These are phyloP conservation scores for Pammene aurita DNA, from an alignment of 2,888 invertebrate species.

Conservation along the genomic window DNA sequence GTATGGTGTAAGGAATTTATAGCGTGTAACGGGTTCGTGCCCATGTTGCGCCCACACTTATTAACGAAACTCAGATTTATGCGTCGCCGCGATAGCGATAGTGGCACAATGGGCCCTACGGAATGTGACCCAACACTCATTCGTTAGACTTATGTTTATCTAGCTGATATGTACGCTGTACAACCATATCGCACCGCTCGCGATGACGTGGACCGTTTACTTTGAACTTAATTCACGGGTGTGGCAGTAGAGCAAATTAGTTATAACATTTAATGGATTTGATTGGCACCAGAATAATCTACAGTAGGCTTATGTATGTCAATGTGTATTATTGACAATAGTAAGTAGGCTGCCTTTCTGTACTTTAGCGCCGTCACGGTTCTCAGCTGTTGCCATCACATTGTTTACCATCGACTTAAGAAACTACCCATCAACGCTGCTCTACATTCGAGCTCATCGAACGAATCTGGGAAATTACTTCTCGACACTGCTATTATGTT, in stretches of 20 bases:
- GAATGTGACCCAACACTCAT: constrained; percentile 74
- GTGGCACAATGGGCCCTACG: constrained; percentile 73
- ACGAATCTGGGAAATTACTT: constrained; percentile 73
- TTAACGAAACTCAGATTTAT: constrained; percentile 79
- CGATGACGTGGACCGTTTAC: not conserved
- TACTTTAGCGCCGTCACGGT: constrained; percentile 60
- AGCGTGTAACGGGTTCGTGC: constrained; percentile 67
- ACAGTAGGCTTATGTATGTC: not conserved
- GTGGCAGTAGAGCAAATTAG: constrained; percentile 15
- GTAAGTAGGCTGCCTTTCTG: constrained; percentile 59
- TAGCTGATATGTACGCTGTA: constrained; percentile 36
- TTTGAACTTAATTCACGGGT: constrained; percentile 17
- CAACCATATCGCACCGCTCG: not conserved
- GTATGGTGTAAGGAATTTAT: constrained; percentile 55
- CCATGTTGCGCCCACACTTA: constrained; percentile 76
- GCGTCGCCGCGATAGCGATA: constrained; percentile 68
- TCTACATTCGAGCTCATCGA: constrained; percentile 69
- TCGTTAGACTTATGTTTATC: constrained; percentile 49
- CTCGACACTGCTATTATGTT: constrained; percentile 66
- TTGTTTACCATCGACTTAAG: constrained; percentile 66
- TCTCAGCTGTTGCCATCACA: constrained; percentile 42
- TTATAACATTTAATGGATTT: constrained; percentile 14
- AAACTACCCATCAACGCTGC: constrained; percentile 59
- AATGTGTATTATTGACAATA: constrained; percentile 35
- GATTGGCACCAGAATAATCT: constrained; percentile 11